Percentiles rank a stretch among this genome's conserved stretches.
These are phyloP conservation scores for Zoanthus sansibaricus DNA, from an alignment of 92 coral and sea anemone species.

Conservation along the genomic window DNA sequence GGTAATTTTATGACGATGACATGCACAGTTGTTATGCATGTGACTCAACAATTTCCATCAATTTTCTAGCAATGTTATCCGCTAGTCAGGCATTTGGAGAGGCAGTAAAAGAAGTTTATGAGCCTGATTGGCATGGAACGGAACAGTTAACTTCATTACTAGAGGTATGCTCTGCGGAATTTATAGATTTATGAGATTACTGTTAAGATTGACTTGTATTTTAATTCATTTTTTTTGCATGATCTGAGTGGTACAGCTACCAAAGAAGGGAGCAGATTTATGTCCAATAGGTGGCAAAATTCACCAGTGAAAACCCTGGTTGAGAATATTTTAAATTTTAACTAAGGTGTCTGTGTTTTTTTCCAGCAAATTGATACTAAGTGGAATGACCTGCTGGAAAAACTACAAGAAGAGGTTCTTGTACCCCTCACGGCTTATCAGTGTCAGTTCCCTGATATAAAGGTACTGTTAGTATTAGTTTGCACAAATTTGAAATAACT, in stretches of 20 bases:
- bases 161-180: conserved; percentile 63
- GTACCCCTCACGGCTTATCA: conserved; percentile 96
- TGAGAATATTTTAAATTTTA: too few species aligned
- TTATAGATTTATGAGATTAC: too few species aligned
- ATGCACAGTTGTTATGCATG: not conserved
- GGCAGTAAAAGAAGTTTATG: conserved; percentile 95
- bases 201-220: too few species aligned
- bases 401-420: conserved; percentile 94
- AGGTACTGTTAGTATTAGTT: conserved; percentile 56
- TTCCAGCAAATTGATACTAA: conserved; percentile 73
- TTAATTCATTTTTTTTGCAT: too few species aligned
- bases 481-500: too few species aligned
- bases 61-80: conserved; percentile 79
- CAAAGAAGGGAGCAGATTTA: too few species aligned
- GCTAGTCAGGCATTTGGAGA: conserved; percentile 92
- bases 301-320: too few species aligned
- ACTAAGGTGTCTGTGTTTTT: not conserved
- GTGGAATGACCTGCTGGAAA: conserved; percentile 88
- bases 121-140: conserved; percentile 94
- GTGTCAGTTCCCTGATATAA: conserved; percentile 95
- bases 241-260: too few species aligned
- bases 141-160: conserved; percentile 77
- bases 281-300: too few species aligned
- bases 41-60: not conserved
- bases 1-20: not conserved